These are phyloP conservation scores for Procavia capensis DNA, from an alignment of 2,113 vertebrate species.

Conservation along the genomic window DNA sequence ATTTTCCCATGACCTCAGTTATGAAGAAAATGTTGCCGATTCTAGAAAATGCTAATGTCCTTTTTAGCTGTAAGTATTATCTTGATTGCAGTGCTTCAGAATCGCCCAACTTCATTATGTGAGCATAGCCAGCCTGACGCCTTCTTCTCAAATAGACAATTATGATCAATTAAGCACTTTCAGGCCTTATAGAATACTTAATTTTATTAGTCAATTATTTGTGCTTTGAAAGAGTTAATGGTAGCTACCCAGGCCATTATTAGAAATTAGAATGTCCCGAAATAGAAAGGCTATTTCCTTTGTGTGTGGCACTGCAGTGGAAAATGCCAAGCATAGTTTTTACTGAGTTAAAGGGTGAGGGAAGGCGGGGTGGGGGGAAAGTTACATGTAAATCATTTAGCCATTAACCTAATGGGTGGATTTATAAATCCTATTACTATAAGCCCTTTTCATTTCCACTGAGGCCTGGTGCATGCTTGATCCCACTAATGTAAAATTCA, in stretches of 20 bases:
- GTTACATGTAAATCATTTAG: constrained; percentile 90
- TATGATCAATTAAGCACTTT: constrained; percentile 85
- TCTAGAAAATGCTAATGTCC: constrained; percentile 84
- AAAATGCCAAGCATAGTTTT: constrained; percentile 84
- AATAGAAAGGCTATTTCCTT: constrained; percentile 84
- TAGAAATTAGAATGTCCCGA: constrained; percentile 82
- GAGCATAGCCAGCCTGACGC: constrained; percentile 75
- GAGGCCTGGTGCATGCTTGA: constrained; percentile 87
- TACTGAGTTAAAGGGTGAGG: constrained; percentile 86
- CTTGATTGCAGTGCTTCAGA: constrained; percentile 85
- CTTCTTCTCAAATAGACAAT: constrained; percentile 84
- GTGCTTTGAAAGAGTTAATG: constrained; percentile 83
- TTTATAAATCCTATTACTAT: constrained; percentile 90
- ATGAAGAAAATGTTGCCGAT: constrained; percentile 84
- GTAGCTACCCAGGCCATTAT: constrained; percentile 82
- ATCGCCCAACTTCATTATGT: constrained; percentile 84
- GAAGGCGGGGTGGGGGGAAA: constrained; percentile 84
- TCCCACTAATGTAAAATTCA: constrained; percentile 89
- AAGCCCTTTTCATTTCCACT: constrained; percentile 89
- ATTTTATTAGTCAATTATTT: constrained; percentile 87
- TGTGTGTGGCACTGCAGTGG: constrained; percentile 81
- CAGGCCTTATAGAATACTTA: constrained; percentile 84
- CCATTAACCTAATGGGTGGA: constrained; percentile 90
- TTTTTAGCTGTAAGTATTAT: constrained; percentile 79
- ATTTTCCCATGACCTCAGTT: constrained; percentile 82